Conservation (phyloP, 2,888 invertebrate genomes). For the Abscondita cerata region DNA sequence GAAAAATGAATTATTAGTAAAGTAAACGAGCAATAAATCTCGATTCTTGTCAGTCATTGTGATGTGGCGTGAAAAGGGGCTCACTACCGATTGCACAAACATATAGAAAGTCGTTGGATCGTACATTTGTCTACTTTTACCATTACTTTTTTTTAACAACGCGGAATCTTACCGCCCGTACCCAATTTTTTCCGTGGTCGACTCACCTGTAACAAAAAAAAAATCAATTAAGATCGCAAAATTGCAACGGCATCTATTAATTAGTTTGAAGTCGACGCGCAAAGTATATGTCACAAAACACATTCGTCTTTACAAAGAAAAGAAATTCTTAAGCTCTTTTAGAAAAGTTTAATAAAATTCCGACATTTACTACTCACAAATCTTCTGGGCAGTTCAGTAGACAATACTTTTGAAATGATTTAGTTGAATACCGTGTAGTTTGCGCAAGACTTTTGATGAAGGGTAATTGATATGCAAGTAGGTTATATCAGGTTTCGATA, state of each 20-base stretch:
- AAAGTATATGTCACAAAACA: neutral
- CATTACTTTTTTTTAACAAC: neutral
- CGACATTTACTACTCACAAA: conserved; percentile 61
- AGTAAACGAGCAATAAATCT: conserved; percentile 60
- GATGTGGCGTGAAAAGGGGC: conserved; percentile 51
- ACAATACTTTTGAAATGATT: conserved; percentile 58
- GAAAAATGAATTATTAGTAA: conserved; percentile 60
- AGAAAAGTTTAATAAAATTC: conserved; percentile 33
- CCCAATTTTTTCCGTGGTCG: neutral
- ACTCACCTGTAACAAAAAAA: conserved; percentile 43
- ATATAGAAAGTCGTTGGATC: conserved; percentile 5
- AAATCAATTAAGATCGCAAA: neutral
- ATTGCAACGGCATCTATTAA: too few species aligned
- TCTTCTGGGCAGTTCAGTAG: conserved; percentile 58
- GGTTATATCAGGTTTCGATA: too few species aligned
- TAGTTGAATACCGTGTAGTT: conserved; percentile 50
- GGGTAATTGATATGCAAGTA: too few species aligned
- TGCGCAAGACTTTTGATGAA: too few species aligned
- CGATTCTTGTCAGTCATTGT: conserved; percentile 59
- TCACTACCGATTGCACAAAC: conserved; percentile 34
- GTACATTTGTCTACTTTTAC: neutral
- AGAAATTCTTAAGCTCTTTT: neutral
- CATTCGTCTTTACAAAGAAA: neutral
- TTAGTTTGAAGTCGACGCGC: neutral
- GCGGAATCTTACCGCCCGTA: neutral